Conservation (phyloP, 2,113 vertebrate species). For the Orycteropus afer region DNA sequence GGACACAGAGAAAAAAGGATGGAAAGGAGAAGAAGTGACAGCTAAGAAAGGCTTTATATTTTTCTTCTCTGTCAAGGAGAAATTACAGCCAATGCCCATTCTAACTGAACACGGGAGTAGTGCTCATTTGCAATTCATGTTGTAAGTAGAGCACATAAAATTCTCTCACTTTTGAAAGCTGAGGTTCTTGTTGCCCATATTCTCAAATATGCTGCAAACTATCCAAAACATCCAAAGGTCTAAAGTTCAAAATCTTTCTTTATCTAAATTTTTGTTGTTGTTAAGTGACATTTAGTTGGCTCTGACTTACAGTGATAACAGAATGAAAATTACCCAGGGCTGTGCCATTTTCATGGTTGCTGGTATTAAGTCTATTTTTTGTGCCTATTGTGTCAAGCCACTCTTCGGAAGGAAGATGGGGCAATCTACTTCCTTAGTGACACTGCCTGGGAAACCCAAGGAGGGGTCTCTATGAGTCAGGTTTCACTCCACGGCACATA, state of each 20-base stretch:
- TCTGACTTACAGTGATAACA: not conserved
- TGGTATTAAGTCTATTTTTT: not conserved
- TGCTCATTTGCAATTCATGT: slow-evolving; percentile 12
- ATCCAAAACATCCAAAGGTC: not conserved
- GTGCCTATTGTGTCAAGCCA: no score
- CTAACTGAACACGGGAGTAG: not conserved
- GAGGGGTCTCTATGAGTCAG: no score
- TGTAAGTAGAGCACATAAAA: not conserved
- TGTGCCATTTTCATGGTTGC: not conserved
- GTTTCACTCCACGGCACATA: no score
- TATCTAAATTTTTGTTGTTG: not conserved
- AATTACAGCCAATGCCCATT: not conserved
- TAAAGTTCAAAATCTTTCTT: not conserved
- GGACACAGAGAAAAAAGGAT: not conserved
- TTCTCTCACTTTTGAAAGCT: not conserved
- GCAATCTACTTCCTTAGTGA: no score
- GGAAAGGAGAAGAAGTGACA: not conserved
- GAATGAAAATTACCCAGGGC: not conserved
- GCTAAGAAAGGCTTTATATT: not conserved
- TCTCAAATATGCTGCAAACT: not conserved
- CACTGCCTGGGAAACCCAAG: no score
- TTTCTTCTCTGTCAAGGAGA: not conserved
- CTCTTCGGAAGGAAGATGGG: no score
- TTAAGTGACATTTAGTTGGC: not conserved
- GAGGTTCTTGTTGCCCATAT: not conserved